Conservation (phyloP, 2,113 vertebrate species). For the Meriones unguiculatus region DNA sequence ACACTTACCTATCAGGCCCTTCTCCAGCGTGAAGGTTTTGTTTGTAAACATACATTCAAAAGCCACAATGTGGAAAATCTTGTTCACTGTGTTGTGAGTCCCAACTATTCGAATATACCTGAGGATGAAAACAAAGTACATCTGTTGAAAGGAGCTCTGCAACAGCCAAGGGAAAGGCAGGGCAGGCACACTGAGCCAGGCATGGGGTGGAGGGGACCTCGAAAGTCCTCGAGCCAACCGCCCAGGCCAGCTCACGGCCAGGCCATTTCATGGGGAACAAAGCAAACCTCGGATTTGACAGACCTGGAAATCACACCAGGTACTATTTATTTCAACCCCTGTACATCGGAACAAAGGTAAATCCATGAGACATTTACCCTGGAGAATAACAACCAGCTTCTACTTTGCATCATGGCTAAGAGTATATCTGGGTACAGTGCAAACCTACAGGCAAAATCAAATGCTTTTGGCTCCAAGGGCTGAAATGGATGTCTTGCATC, state of each 20-base stretch:
- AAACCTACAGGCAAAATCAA: constrained; percentile 30
- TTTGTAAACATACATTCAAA: constrained; percentile 99
- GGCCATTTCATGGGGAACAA: constrained; percentile 39
- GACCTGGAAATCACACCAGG: constrained; percentile 59
- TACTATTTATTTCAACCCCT: constrained; percentile 28
- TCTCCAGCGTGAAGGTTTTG: constrained; percentile 94
- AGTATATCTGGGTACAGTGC: neutral
- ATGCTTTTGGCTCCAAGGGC: constrained; percentile 62
- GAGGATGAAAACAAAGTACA: constrained; percentile 60
- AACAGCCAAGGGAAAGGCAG: constrained; percentile 23
- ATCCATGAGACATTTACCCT: constrained; percentile 9
- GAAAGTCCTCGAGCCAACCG: constrained; percentile 6
- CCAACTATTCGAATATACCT: constrained; percentile 99
- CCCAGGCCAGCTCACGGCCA: constrained; percentile 31
- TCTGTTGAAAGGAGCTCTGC: constrained; percentile 39
- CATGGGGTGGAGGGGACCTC: neutral
- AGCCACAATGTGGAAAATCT: constrained; percentile 99
- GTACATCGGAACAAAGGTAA: neutral
- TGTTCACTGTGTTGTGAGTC: constrained; percentile 99
- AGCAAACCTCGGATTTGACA: constrained; percentile 59
- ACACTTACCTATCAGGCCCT: constrained; percentile 95
- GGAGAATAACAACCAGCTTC: constrained; percentile 35
- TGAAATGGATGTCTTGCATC: too few relatives aligned
- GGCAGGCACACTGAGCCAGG: neutral
- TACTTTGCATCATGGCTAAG: neutral